These are phyloP conservation scores for Rousettus madagascariensis DNA, from an alignment of 2,797 vertebrate genomes.

Conservation along the genomic window DNA sequence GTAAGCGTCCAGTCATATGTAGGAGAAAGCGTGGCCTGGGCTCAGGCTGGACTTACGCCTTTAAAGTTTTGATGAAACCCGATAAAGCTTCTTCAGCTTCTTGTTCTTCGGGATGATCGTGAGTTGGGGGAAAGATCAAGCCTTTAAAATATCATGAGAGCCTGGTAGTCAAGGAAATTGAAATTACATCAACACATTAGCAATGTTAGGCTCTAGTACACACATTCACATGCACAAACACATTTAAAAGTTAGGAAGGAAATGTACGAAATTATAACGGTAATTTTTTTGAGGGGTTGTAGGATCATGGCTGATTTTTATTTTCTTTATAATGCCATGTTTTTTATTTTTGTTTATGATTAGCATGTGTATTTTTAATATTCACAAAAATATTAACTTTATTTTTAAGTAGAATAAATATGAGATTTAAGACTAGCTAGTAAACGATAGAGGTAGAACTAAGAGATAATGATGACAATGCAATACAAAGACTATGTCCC, in stretches of 20 bases:
- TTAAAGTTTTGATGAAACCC: neutral
- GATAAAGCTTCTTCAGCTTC: neutral
- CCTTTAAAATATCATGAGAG: slow-evolving; percentile 2
- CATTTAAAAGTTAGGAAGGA: neutral
- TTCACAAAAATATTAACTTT: neutral
- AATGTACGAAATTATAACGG: neutral
- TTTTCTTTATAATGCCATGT: neutral
- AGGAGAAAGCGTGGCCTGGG: neutral
- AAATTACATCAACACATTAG: neutral
- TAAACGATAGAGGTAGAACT: neutral
- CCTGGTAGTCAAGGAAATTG: neutral
- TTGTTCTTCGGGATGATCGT: neutral
- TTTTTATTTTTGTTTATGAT: neutral
- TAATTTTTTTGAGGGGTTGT: neutral
- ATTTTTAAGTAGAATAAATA: neutral
- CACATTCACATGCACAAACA: neutral
- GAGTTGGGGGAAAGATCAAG: neutral
- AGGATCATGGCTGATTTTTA: neutral
- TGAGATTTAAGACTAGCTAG: neutral
- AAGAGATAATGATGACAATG: neutral
- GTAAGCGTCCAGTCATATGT: neutral
- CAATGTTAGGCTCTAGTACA: neutral
- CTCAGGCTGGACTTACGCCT: neutral
- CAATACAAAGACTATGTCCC: neutral
- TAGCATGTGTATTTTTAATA: neutral